These are phyloP conservation scores for Hexactinellida sp. DNA, from an alignment of 37 sponge, comb jelly and placozoan genomes.

Conservation along the genomic window DNA sequence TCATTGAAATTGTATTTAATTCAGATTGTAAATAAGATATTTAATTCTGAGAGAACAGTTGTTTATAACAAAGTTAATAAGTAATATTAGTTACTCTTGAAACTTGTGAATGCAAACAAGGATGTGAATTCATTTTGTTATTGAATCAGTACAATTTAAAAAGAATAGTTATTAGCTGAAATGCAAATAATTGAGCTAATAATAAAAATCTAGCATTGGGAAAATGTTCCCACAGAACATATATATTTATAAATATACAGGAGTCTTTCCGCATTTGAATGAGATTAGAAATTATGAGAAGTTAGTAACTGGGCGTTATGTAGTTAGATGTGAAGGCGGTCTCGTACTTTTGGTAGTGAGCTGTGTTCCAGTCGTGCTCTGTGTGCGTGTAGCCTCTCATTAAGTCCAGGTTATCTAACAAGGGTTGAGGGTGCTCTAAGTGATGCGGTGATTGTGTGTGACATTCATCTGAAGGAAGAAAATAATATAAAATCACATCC, in stretches of 20 bases:
- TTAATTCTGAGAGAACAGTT: no score
- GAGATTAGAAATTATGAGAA: background rate
- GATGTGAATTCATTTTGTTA: background rate
- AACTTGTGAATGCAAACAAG: no score
- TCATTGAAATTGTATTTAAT: no score
- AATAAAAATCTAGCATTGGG: background rate
- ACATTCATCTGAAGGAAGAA: background rate
- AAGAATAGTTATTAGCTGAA: background rate
- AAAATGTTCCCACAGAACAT: background rate
- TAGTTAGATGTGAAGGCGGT: background rate
- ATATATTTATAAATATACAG: background rate
- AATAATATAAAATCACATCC: no score
- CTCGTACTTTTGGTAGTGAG: background rate
- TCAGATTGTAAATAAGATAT: no score
- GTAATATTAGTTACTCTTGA: no score
- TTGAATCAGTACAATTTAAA: background rate
- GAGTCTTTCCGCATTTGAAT: background rate
- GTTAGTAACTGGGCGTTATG: background rate
- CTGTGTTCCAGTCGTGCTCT: background rate
- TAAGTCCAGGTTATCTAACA: background rate
- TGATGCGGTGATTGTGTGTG: background rate
- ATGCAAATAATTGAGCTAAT: background rate
- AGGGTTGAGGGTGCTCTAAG: background rate
- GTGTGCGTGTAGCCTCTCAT: background rate
- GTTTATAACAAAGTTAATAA: no score